These are phyloP conservation scores for Reinhardtius hippoglossoides DNA, from an alignment of 2,113 vertebrate species.

Conservation along the genomic window DNA sequence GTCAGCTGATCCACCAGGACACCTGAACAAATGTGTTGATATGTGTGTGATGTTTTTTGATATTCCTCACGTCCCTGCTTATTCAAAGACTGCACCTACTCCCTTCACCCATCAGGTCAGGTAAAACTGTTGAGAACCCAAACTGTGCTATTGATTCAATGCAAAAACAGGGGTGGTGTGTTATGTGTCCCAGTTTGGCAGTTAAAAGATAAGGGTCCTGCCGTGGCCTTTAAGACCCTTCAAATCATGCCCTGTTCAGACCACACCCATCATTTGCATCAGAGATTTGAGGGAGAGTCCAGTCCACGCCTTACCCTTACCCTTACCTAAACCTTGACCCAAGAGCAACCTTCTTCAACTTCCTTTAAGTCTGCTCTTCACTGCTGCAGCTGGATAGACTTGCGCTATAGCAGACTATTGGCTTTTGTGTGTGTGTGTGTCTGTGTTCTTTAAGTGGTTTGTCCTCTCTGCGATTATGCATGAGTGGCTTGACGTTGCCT, in stretches of 20 bases:
- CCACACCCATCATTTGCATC: background rate
- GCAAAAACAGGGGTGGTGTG: background rate
- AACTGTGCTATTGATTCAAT: too few relatives aligned
- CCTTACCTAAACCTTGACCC: background rate
- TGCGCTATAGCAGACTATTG: background rate
- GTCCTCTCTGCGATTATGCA: background rate
- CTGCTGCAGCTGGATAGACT: background rate
- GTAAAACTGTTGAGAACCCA: too few relatives aligned
- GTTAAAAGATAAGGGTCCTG: background rate
- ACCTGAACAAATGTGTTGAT: too few relatives aligned
- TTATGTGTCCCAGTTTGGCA: background rate
- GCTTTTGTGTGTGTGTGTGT: background rate
- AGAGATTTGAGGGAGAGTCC: background rate
- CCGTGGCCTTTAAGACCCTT: background rate
- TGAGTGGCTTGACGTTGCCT: slow-evolving; percentile 13
- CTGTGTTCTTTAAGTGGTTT: background rate
- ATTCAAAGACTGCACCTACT: too few relatives aligned
- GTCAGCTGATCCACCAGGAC: too few relatives aligned
- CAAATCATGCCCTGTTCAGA: background rate
- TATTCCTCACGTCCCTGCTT: too few relatives aligned
- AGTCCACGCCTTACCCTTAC: background rate
- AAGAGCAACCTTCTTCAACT: background rate
- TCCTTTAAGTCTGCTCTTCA: background rate
- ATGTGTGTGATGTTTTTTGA: too few relatives aligned
- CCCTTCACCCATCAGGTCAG: too few relatives aligned